Conservation (phyloP, 2,797 vertebrate species). For the Vespertilio murinus region DNA sequence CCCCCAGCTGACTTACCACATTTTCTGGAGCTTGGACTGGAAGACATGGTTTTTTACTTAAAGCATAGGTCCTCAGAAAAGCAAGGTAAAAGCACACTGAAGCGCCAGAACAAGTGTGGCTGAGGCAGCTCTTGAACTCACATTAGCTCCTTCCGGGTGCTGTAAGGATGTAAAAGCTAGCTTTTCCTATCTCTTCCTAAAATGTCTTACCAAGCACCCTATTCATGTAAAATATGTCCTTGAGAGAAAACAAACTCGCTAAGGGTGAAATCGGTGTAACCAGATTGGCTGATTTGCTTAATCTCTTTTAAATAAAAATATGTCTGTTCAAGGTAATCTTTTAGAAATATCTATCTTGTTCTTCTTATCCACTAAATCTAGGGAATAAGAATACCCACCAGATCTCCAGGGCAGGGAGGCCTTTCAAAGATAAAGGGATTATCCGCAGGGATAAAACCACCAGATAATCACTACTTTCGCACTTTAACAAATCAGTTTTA, state of each 20-base stretch:
- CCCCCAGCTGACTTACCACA: background rate
- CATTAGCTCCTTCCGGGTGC: background rate
- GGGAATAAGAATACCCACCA: background rate
- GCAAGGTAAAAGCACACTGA: background rate
- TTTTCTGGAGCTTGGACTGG: background rate
- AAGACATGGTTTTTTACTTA: background rate
- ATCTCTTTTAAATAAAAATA: constrained; percentile 39
- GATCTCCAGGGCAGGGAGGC: background rate
- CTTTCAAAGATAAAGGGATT: background rate
- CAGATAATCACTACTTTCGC: background rate
- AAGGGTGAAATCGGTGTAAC: background rate
- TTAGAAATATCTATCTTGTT: background rate
- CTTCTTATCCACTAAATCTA: background rate
- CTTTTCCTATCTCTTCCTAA: background rate
- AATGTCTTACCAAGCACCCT: background rate
- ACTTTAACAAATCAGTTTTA: background rate
- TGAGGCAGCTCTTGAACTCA: background rate
- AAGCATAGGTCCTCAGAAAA: background rate
- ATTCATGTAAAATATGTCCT: background rate
- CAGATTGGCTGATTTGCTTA: background rate
- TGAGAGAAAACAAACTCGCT: background rate
- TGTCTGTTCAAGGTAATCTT: background rate
- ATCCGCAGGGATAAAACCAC: background rate
- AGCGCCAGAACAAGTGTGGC: background rate
- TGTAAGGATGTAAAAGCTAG: background rate